Evolutionary conservation across 2,113 vertebrate species (phyloP), one percentile per base, ranked within the genome.

Genomic region (Bubo blakistoni): DNA sequence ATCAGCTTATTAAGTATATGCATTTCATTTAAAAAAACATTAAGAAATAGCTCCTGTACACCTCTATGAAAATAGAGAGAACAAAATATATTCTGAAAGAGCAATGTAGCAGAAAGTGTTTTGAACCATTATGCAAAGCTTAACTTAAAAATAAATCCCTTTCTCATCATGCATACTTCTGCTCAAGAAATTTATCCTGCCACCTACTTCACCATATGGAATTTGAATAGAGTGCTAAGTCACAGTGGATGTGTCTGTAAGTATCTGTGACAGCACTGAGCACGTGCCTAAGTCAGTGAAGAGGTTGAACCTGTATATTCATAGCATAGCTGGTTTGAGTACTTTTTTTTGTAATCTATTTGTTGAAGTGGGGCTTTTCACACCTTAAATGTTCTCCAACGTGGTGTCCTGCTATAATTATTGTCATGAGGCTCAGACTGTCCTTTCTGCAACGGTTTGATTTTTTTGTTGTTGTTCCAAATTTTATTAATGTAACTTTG

Each of bases 141-240:
- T n/a, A 66, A 54, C 40, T 92, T 79, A 61, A 79, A 90, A 93
- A 72, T 65, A 89, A 69, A 63, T 92, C 36, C 29, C 46, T 61
- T 73, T 90, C 58, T 93, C 25, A 73, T 73, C 40, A 77, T 47
- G 65, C 49, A 54, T 76, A 40, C 42, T 77, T 90, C 25, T 91
- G 71, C 40, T 88, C 47, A 73, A 94, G 81, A 92, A 92, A 86
- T 90, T 95, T 95, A 88, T 95, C 93, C 80, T 96, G 76, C 70
- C 90, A 86, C 88, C 85, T 96, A 90, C 92, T 70, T 92, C 51
- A 81, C 82, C 57, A 44, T 78, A 81, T 61, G 76, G 86, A 88
- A 67, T 71, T 80, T 95, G 85, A 86, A 51, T 38, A 36, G 34
- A 72, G 47, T 47, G 46, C 26, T 70, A 67, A 85, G 18, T 73